Evolutionary conservation across 2,113 vertebrate species (phyloP), one percentile per base, ranked within the genome.

Genomic region (Phalacrocorax brasilianus): DNA sequence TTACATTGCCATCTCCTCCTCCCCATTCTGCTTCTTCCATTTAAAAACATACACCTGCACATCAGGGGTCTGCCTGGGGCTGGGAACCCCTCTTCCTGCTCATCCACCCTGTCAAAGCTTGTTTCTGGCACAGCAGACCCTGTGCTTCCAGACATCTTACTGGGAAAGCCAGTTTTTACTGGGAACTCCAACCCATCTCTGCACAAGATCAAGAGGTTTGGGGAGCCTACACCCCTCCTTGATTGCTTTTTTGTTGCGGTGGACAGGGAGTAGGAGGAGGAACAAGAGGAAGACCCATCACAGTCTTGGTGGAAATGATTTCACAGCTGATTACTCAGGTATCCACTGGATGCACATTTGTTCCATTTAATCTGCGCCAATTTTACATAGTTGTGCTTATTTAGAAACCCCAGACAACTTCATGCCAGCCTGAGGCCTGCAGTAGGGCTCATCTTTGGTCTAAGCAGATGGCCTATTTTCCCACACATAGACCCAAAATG

Each of bases 381-480:
- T 90, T 93, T 93, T 88, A 86, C 3, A 1, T 30, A 65, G 70
- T 40, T 87, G 30, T 78, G 73, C 70, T 91, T 88, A 74, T 95
- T 96, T 88, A 95, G 89, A 93, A 95, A 89, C 38, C 58, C 66
- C 59, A 49, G 62, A 95, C 77, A 95, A 92, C 74, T 23, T 38
- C 27, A 8, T 32, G 44, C 47, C 62, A 94, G 87, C 87, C 92
- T 63, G 62, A 85, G 92, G 89, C 89, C 63, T 73, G 58, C 53
- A 76, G 78, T 4, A 0, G 49, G 32, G 52, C 68, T 79, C 55
- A 65, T 47, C 61, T 85, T 33, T 66, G 32, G 20, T 53, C 70
- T 59, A 62, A 91, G 67, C 67, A 95, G 80, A 88, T 92, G 58
- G 53, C 32, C 55, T 76, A 59, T 13, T 95, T 93, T 72, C 65